phyloP scores from a whole-genome alignment of 2,797 vertebrate genomes.

The Propithecus perrieri region DNA sequence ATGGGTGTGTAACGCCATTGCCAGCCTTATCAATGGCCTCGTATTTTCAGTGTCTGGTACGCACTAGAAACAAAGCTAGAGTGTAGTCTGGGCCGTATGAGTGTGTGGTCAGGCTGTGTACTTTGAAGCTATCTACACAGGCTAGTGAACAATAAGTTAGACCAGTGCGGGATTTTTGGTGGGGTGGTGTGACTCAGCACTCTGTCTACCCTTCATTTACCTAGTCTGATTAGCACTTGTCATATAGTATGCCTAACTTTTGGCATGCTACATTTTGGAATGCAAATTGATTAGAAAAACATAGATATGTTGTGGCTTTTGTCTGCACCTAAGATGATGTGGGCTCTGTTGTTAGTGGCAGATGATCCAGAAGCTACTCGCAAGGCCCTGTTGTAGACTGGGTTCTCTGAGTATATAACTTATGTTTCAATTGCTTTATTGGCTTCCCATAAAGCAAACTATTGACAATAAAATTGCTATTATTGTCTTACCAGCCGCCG shows the following conservation, averaged over 20 bases:
- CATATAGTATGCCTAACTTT: neutral
- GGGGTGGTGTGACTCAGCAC: rapidly evolving
- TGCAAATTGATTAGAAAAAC: slow-evolving; percentile 36
- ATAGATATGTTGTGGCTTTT: neutral
- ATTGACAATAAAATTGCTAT: slow-evolving; percentile 83
- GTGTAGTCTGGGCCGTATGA: neutral
- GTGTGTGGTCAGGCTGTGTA: neutral
- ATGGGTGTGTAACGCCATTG: neutral
- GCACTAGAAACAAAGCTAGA: neutral
- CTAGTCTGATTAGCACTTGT: neutral
- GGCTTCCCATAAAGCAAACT: slow-evolving; percentile 85
- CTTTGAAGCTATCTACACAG: neutral
- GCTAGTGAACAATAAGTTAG: neutral
- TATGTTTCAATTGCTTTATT: slow-evolving; percentile 78
- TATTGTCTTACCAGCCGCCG: slow-evolving; percentile 76
- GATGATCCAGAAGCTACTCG: slow-evolving; percentile 43
- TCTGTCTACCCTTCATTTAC: neutral
- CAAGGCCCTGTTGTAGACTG: slow-evolving; percentile 58
- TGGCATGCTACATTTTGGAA: neutral
- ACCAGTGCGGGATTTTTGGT: neutral
- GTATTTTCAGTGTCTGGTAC: neutral
- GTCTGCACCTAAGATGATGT: slow-evolving; percentile 51
- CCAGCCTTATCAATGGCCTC: neutral
- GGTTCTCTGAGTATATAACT: slow-evolving; percentile 71
- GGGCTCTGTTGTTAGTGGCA: slow-evolving; percentile 34